Conservation (phyloP, 2,797 vertebrate genomes). For the Falco biarmicus region DNA sequence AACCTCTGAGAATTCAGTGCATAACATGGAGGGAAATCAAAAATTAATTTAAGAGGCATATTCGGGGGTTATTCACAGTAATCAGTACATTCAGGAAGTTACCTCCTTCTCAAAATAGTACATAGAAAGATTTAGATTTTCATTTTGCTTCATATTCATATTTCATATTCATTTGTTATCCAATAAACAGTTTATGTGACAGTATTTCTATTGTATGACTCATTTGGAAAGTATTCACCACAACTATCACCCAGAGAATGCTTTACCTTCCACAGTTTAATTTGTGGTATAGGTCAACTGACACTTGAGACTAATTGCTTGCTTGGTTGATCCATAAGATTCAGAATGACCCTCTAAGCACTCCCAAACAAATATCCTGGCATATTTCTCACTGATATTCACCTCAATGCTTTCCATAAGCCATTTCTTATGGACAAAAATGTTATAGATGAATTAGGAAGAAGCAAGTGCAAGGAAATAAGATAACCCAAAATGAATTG, state of each 20-base stretch:
- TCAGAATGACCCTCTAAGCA: not conserved
- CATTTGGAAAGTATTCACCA: not conserved
- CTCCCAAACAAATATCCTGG: not conserved
- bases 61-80: not conserved
- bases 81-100: not conserved
- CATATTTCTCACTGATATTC: not conserved
- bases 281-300: not conserved
- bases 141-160: not conserved
- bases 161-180: not conserved
- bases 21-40: constrained; percentile 2
- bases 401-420: not conserved
- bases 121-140: not conserved
- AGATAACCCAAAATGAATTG: not conserved
- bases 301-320: constrained; percentile 5
- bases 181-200: not conserved
- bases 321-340: constrained; percentile 19
- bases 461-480: not conserved
- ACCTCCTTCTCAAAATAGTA: not conserved
- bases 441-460: not conserved
- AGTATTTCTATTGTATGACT: not conserved
- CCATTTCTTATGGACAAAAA: not conserved
- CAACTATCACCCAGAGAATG: not conserved
- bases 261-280: not conserved
- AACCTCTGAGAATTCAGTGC: not conserved
- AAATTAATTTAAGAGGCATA: constrained; percentile 40